phyloP scores from a whole-genome alignment of 2,888 invertebrate species.

The Orthosia cruda region DNA sequence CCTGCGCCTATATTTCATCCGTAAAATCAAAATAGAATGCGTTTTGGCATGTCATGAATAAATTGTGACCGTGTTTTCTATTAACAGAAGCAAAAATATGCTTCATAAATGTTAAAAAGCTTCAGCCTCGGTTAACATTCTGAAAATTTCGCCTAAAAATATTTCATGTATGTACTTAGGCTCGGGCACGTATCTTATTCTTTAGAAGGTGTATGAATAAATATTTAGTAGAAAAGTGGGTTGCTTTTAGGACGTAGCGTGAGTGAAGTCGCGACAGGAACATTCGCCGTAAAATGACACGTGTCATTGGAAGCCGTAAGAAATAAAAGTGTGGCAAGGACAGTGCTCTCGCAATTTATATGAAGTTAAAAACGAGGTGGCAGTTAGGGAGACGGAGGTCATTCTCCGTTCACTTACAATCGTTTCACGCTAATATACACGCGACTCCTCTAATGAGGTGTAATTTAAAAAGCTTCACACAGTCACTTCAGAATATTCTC shows the following conservation, averaged over 20 bases:
- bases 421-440: constrained; percentile 74
- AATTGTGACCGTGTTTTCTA: constrained; percentile 55
- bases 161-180: constrained; percentile 55
- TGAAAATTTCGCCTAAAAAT: constrained; percentile 50
- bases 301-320: constrained; percentile 65
- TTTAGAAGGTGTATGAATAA: constrained; percentile 63
- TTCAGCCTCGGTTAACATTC: constrained; percentile 28
- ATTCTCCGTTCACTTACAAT: constrained; percentile 69
- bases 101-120: constrained; percentile 40
- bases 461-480: constrained; percentile 64
- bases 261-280: constrained; percentile 62
- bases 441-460: constrained; percentile 72
- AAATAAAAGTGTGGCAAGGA: constrained; percentile 66
- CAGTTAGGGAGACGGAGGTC: constrained; percentile 67
- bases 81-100: constrained; percentile 51
- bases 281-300: constrained; percentile 64
- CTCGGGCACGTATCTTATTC: constrained; percentile 57
- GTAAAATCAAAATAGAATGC: constrained; percentile 58
- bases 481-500: constrained; percentile 43
- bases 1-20: constrained; percentile 48
- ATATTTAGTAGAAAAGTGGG: constrained; percentile 68
- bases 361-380: constrained; percentile 68
- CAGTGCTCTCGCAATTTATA: constrained; percentile 68
- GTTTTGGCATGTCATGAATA: constrained; percentile 56
- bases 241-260: constrained; percentile 60